Evolutionary conservation across 2,113 vertebrate species (phyloP), one percentile per base, ranked within the genome.

Genomic region (Tricholaema leucomelas): DNA sequence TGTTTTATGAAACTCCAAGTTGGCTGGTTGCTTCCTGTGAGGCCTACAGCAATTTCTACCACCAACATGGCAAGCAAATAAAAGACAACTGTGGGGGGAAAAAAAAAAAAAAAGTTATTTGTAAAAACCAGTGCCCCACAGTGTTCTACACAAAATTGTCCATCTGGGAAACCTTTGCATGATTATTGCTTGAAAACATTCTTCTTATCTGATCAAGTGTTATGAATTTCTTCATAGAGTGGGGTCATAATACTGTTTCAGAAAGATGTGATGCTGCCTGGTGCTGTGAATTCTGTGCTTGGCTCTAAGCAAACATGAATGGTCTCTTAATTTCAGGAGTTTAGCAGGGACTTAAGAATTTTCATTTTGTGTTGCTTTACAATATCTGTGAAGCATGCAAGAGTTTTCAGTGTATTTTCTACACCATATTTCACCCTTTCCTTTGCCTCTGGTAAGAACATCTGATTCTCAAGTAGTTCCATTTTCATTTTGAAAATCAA

Each of bases 31-130:
- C 81, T 97, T 96, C 83, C 92, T 97, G 71, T 91, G 93, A 95
- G 89, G 88, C 93, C 91, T 91, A 88, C 73, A 96, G 94, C 82
- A 92, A 92, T 94, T 92, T 48, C 55, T 97, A 80, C 92, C 96
- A 84, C 87, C 79, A 90, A 74, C 90, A 91, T 80, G 38, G 73
- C 1, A 0, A 90, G 71, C 66, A 94, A 96, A 96, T 92, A 93
- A 91, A 94, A 94, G 69, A 89, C 85, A 94, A 97, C 77, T 94
- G 92, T 78, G 64, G 30, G 10, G 0, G 20, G 27, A 77, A 35
- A 40, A 36, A 42, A 69, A 54, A 59, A 50, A 28, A 21, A 33
- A 1, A 15, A 80, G 60, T 58, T 87, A 61, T 67, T 81, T 93
- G 59, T 55, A 56, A 80, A 90, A 88, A 89, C 50, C 72, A 58